Conservation (phyloP, 92 coral and sea anemone species). For the Parazoanthus darwini region DNA sequence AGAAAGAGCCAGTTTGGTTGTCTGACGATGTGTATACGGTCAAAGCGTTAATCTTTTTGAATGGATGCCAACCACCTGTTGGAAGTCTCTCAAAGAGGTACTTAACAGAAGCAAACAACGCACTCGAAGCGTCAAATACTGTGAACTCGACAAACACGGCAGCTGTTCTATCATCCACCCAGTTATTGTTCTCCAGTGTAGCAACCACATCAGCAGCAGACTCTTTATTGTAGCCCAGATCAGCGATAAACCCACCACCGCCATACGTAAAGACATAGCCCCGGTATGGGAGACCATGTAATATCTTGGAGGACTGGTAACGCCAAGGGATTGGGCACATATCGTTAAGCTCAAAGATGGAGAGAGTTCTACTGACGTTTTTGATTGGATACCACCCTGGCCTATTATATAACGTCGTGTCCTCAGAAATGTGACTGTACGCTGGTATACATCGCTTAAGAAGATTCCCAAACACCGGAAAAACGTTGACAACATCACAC, state of each 20-base stretch:
- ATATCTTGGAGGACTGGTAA: constrained; percentile 48
- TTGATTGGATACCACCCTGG: constrained; percentile 63
- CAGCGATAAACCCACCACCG: constrained; percentile 86
- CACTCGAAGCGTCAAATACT: constrained; percentile 70
- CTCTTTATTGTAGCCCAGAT: constrained; percentile 72
- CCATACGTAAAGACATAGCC: constrained; percentile 53
- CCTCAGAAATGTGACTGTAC: constrained; percentile 41
- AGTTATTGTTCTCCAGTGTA: constrained; percentile 49
- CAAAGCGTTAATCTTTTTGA: constrained; percentile 44
- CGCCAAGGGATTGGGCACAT: constrained; percentile 80
- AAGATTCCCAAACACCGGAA: not conserved
- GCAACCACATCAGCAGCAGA: constrained; percentile 56
- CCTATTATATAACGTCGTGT: constrained; percentile 44
- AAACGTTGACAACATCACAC: not conserved
- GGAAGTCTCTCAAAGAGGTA: constrained; percentile 71
- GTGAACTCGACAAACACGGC: constrained; percentile 83
- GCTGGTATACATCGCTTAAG: constrained; percentile 61
- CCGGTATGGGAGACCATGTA: constrained; percentile 44
- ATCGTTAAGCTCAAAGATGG: constrained; percentile 29
- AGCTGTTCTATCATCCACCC: constrained; percentile 86
- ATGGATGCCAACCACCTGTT: constrained; percentile 66
- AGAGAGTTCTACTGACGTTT: constrained; percentile 32
- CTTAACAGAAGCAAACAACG: constrained; percentile 65
- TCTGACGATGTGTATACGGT: constrained; percentile 67
- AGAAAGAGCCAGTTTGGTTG: constrained; percentile 48